phyloP scores from a whole-genome alignment of 2,888 invertebrate species.

The Nomada fucata region DNA sequence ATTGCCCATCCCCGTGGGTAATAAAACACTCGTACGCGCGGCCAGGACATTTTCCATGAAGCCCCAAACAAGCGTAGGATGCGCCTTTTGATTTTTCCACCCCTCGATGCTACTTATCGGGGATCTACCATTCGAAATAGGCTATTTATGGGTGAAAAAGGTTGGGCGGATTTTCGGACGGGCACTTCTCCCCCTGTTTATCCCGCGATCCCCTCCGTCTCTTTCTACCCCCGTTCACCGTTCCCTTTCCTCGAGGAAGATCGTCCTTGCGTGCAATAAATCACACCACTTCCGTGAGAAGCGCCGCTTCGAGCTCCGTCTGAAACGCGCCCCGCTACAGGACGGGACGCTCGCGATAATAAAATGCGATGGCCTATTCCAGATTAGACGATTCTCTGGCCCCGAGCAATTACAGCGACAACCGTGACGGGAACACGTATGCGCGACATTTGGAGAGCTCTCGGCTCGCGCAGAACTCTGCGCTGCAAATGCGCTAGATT shows the following conservation, averaged over 20 bases:
- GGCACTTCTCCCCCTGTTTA: slow-evolving; percentile 32
- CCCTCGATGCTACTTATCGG: slow-evolving; percentile 71
- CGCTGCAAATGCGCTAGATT: neutral
- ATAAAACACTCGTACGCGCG: slow-evolving; percentile 71
- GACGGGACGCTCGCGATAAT: slow-evolving; percentile 78
- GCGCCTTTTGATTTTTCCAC: slow-evolving; percentile 61
- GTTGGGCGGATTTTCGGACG: slow-evolving; percentile 46
- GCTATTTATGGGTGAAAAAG: slow-evolving; percentile 76
- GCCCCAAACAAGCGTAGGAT: slow-evolving; percentile 54
- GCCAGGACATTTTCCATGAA: slow-evolving; percentile 51
- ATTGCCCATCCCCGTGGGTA: slow-evolving; percentile 59
- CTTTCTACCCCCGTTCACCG: slow-evolving; percentile 23
- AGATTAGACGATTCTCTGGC: slow-evolving; percentile 23
- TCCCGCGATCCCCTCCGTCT: slow-evolving; percentile 30
- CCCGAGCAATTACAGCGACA: neutral
- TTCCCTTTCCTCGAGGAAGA: slow-evolving; percentile 44
- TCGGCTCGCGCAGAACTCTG: neutral
- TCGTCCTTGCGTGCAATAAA: slow-evolving; percentile 73
- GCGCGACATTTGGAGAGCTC: neutral
- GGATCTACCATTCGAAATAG: slow-evolving; percentile 78
- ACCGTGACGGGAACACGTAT: neutral
- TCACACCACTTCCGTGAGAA: slow-evolving; percentile 74
- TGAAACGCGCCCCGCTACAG: slow-evolving; percentile 8
- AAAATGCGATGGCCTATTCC: slow-evolving; percentile 43
- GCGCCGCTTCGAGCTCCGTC: slow-evolving; percentile 37